Conservation (phyloP, 2,888 invertebrate genomes). For the Apocheima hispidaria region DNA sequence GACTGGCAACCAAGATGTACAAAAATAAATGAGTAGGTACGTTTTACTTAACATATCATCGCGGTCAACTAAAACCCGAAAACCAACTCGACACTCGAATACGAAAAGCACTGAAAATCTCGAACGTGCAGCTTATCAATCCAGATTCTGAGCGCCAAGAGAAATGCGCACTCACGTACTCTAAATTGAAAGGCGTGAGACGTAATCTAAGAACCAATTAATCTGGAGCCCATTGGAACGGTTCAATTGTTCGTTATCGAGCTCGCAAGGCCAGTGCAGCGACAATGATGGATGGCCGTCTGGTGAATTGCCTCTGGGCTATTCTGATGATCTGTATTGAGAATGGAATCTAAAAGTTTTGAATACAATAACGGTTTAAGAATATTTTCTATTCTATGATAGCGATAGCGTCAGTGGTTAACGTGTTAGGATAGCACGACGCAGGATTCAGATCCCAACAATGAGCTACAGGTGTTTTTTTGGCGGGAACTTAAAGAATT, state of each 20-base stretch:
- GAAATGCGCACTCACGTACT: constrained; percentile 25
- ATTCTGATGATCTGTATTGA: constrained; percentile 40
- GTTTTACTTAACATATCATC: too few species aligned
- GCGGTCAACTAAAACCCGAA: not conserved
- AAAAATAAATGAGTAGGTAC: too few species aligned
- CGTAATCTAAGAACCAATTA: constrained; percentile 59
- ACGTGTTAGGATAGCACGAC: too few species aligned
- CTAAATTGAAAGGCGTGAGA: constrained; percentile 41
- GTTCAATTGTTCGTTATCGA: constrained; percentile 68
- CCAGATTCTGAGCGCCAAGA: not conserved
- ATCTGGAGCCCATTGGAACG: constrained; percentile 55
- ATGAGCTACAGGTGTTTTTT: too few species aligned
- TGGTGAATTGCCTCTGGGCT: constrained; percentile 65
- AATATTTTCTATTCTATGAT: too few species aligned
- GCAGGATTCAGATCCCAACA: too few species aligned
- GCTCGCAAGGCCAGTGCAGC: constrained; percentile 65
- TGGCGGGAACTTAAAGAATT: too few species aligned
- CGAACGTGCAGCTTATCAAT: not conserved
- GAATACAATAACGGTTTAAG: constrained; percentile 18
- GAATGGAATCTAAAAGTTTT: constrained; percentile 29
- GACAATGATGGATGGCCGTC: constrained; percentile 72
- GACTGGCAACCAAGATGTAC: too few species aligned
- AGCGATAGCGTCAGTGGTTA: too few species aligned
- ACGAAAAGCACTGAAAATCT: too few species aligned
- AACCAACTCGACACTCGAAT: too few species aligned